Conservation (phyloP, 2,888 invertebrate species). For the Trisateles emortualis region DNA sequence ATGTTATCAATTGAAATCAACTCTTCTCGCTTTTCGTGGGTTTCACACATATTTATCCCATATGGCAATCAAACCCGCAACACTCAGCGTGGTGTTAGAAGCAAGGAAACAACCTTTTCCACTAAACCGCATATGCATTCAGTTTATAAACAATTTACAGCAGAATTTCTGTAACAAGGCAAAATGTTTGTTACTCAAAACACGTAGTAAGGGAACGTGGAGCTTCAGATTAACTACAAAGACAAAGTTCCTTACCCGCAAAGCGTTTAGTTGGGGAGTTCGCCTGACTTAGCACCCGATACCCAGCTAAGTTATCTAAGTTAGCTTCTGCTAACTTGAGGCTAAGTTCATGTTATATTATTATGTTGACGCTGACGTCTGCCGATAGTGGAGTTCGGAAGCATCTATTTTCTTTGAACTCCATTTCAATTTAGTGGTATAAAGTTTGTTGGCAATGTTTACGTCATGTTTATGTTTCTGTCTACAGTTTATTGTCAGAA, state of each 20-base stretch:
- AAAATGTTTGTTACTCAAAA: slow-evolving; percentile 24
- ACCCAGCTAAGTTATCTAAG: slow-evolving; percentile 75
- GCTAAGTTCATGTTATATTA: slow-evolving; percentile 76
- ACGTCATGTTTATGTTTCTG: neutral
- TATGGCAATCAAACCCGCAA: too few species aligned
- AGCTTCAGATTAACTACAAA: slow-evolving; percentile 56
- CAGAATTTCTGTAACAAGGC: slow-evolving; percentile 6
- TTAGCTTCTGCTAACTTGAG: slow-evolving; percentile 73
- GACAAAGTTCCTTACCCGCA: slow-evolving; percentile 68
- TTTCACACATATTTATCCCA: too few species aligned
- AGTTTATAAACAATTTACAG: neutral
- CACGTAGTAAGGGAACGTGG: slow-evolving; percentile 32
- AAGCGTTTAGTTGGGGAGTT: slow-evolving; percentile 76
- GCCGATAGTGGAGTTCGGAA: slow-evolving; percentile 30
- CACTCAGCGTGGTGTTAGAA: too few species aligned
- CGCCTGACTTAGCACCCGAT: slow-evolving; percentile 80
- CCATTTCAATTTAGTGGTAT: slow-evolving; percentile 12
- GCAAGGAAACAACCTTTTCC: too few species aligned
- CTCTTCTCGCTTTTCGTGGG: too few species aligned
- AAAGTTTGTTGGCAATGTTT: neutral
- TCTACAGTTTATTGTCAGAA: neutral
- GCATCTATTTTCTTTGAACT: slow-evolving; percentile 7
- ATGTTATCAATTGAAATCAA: too few species aligned
- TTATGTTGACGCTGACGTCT: slow-evolving; percentile 62
- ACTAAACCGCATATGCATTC: too few species aligned